Evolutionary conservation across 2,888 invertebrate genomes (phyloP).

Genomic region (Drosophila pegasa): DNA sequence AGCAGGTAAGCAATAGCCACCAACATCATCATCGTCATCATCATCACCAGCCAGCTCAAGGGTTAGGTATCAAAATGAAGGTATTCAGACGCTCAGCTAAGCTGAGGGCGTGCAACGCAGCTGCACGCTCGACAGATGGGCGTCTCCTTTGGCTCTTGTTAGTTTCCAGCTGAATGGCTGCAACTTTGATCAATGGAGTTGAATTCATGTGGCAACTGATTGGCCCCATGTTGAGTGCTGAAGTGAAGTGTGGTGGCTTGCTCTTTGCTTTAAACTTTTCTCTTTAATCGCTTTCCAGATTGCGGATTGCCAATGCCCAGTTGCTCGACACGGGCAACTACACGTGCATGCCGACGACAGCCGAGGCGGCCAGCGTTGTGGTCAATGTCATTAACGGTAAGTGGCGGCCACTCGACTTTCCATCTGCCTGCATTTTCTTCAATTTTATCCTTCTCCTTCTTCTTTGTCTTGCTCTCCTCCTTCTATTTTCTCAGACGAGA

Average conservation of each 20-base stretch:
- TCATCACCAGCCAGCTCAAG: background rate
- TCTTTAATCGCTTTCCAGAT: conserved; percentile 82
- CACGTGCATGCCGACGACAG: conserved; percentile 94
- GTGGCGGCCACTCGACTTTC: conserved; percentile 49
- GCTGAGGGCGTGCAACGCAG: conserved; percentile 10
- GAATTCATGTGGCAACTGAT: conserved; percentile 64
- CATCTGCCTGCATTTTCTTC: conserved; percentile 5
- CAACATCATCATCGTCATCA: conserved; percentile 2
- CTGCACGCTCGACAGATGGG: conserved; percentile 5
- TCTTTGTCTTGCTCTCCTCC: no score
- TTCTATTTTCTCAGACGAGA: conserved; percentile 71
- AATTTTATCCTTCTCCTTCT: background rate
- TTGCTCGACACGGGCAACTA: conserved; percentile 94
- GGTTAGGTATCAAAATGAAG: conserved; percentile 30
- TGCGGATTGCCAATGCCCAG: conserved; percentile 91
- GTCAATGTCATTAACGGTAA: conserved; percentile 96
- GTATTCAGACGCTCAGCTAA: conserved; percentile 21
- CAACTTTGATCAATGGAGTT: conserved; percentile 73
- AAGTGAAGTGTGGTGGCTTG: conserved; percentile 14
- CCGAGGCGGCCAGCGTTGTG: conserved; percentile 92
- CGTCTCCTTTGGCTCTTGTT: conserved; percentile 29
- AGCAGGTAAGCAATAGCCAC: conserved; percentile 85
- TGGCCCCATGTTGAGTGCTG: conserved; percentile 27
- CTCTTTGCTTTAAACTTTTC: conserved; percentile 42
- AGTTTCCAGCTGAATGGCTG: conserved; percentile 51